phyloP scores from a whole-genome alignment of 2,113 vertebrate genomes.

The Damaliscus lunatus region DNA sequence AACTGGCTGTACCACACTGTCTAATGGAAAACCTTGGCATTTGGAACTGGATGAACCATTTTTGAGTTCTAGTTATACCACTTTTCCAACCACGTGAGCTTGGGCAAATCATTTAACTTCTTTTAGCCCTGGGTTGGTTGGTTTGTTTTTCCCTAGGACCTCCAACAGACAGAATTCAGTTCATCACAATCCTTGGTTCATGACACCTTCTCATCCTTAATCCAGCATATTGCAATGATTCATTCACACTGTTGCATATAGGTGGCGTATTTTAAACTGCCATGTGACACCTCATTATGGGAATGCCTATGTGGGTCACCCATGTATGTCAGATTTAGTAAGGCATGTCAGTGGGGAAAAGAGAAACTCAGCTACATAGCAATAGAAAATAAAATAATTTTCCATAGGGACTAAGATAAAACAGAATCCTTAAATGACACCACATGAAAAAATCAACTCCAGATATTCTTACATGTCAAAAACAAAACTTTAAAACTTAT shows the following conservation, averaged over 20 bases:
- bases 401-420: constrained; percentile 35
- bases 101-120: background rate
- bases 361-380: constrained; percentile 17
- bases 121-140: background rate
- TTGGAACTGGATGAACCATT: background rate
- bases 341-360: background rate
- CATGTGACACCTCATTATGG: background rate
- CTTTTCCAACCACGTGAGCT: background rate
- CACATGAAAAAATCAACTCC: constrained; percentile 1
- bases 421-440: background rate
- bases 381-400: constrained; percentile 40
- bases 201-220: background rate
- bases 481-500: background rate
- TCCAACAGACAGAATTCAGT: background rate
- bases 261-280: background rate
- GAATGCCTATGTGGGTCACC: background rate
- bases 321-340: background rate
- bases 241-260: background rate
- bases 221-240: background rate
- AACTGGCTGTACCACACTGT: too few relatives aligned
- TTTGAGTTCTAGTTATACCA: background rate
- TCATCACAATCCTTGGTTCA: background rate
- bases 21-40: background rate
- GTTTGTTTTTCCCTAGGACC: background rate
- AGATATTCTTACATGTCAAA: background rate